Conservation (phyloP, 2,888 invertebrate genomes). For the Drosophila tanythrix region DNA sequence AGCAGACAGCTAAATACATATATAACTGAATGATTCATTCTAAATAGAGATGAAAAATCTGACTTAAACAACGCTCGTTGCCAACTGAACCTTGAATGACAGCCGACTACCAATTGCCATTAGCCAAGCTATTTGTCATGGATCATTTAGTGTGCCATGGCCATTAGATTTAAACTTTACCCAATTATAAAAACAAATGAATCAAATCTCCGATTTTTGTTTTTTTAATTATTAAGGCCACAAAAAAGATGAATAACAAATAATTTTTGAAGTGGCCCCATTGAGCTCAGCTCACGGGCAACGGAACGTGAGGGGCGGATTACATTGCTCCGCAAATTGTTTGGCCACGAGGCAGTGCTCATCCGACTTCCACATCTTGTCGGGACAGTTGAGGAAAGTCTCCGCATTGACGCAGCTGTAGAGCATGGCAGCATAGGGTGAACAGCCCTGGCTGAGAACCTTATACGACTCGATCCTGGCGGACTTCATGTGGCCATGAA, state of each 20-base stretch:
- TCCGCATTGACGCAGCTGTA: slow-evolving; percentile 83
- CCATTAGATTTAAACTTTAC: background rate
- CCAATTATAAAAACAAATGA: slow-evolving; percentile 2
- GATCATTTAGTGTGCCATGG: slow-evolving; percentile 35
- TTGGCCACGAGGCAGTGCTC: slow-evolving; percentile 74
- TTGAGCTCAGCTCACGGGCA: slow-evolving; percentile 66
- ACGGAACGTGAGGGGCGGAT: slow-evolving; percentile 82
- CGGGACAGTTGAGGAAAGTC: slow-evolving; percentile 81
- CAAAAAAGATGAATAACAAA: background rate
- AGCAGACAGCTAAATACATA: slow-evolving; percentile 35
- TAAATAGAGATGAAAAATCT: background rate
- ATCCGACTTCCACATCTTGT: slow-evolving; percentile 81
- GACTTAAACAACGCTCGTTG: slow-evolving; percentile 21
- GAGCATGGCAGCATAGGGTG: slow-evolving; percentile 81
- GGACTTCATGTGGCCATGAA: slow-evolving; percentile 72
- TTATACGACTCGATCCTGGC: slow-evolving; percentile 67
- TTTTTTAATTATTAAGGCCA: background rate
- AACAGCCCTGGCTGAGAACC: slow-evolving; percentile 76
- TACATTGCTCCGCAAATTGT: slow-evolving; percentile 79
- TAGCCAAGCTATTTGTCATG: slow-evolving; percentile 32
- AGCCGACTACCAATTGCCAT: background rate
- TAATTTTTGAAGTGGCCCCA: background rate
- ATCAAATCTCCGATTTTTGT: background rate
- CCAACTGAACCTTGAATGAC: slow-evolving; percentile 54
- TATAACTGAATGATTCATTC: slow-evolving; percentile 37